A percentile compares a stretch with the other conserved stretches of the same genome.
phyloP scores from a whole-genome alignment of 1,140 invertebrate genomes.

The Bathynomus jamesi region DNA sequence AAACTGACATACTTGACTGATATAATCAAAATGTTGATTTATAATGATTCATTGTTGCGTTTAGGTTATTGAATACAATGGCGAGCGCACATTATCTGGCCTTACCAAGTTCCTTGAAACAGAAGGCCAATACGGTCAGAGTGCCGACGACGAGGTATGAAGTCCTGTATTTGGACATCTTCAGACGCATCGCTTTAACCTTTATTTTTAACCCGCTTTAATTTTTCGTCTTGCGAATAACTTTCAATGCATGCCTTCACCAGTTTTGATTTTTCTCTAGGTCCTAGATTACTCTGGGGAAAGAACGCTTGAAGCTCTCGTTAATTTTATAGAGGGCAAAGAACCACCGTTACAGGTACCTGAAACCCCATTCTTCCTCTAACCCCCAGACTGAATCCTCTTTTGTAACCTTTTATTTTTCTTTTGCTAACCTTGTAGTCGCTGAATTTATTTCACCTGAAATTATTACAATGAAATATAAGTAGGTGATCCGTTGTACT shows the following conservation, averaged over 20 bases:
- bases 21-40: too few relatives aligned
- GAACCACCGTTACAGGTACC: conserved; percentile 14
- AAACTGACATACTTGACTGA: too few relatives aligned
- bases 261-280: conserved; percentile 45
- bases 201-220: background rate
- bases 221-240: too few relatives aligned
- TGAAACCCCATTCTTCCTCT: too few relatives aligned
- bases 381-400: too few relatives aligned
- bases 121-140: background rate
- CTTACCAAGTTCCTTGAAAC: conserved; percentile 82
- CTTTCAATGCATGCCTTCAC: too few relatives aligned
- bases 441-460: background rate
- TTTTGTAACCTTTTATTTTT: too few relatives aligned
- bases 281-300: conserved; percentile 89
- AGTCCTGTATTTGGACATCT: background rate
- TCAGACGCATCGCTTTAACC: background rate
- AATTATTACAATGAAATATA: background rate
- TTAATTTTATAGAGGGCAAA: conserved; percentile 74
- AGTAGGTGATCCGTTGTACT: background rate
- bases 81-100: conserved; percentile 88
- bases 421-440: too few relatives aligned
- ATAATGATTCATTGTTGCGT: background rate
- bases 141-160: background rate
- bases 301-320: conserved; percentile 84
- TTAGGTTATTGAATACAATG: conserved; percentile 83